These are phyloP conservation scores for Semotilus atromaculatus DNA, from an alignment of 2,797 vertebrate species.

Conservation along the genomic window DNA sequence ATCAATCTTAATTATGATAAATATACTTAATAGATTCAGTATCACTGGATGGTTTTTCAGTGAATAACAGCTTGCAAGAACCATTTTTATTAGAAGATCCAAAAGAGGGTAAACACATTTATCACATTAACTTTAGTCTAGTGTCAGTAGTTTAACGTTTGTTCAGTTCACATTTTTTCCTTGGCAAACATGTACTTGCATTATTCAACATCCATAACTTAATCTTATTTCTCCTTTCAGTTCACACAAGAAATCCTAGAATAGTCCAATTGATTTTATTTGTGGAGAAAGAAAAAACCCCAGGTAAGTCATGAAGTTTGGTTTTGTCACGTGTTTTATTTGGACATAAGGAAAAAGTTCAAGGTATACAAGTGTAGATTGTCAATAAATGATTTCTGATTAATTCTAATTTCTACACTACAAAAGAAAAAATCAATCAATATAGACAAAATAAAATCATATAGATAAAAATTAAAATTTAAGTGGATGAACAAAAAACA, in stretches of 20 bases:
- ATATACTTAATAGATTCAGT: not conserved
- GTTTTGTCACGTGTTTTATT: conserved; percentile 51
- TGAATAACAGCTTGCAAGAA: not conserved
- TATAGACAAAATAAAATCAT: conserved; percentile 65
- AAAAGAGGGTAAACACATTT: not conserved
- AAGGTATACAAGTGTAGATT: conserved; percentile 68
- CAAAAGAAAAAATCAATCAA: conserved; percentile 63
- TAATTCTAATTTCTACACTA: conserved; percentile 65
- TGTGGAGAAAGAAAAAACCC: too few species aligned
- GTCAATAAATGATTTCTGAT: conserved; percentile 59
- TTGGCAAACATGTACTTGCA: not conserved
- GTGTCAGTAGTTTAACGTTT: not conserved
- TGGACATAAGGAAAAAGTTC: conserved; percentile 52
- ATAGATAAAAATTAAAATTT: conserved; percentile 74
- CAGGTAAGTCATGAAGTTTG: not conserved
- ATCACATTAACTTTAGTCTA: not conserved
- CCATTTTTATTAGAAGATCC: not conserved
- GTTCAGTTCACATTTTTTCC: not conserved
- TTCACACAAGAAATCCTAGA: not conserved
- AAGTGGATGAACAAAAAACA: conserved; percentile 65
- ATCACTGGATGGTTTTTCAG: not conserved
- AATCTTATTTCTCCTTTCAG: not conserved
- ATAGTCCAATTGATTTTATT: not conserved
- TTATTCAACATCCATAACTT: not conserved
- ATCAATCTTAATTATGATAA: not conserved